Conservation (phyloP, 2,888 invertebrate genomes). For the Drosophila paramelanica region DNA sequence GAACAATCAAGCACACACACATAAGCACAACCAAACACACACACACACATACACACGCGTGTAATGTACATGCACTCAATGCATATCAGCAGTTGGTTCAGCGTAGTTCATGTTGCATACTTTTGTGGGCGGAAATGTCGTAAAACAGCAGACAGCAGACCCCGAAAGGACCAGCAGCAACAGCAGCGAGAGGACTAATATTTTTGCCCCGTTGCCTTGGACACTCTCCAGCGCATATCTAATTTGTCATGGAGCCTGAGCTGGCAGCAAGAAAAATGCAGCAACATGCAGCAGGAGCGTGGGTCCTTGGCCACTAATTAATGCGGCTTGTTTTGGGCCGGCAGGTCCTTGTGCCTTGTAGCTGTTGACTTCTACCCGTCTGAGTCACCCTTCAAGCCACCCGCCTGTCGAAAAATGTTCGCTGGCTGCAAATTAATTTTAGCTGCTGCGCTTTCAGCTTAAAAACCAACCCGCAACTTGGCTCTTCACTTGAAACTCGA, state of each 20-base stretch:
- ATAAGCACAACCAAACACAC: conserved; percentile 1
- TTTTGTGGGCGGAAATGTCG: conserved; percentile 62
- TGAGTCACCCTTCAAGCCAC: background rate
- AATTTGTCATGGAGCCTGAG: conserved; percentile 72
- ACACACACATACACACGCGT: conserved; percentile 12
- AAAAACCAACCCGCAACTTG: conserved; percentile 14
- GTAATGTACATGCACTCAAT: conserved; percentile 71
- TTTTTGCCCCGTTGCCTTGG: conserved; percentile 55
- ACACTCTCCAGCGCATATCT: conserved; percentile 69
- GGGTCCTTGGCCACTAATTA: conserved; percentile 77
- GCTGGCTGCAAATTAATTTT: conserved; percentile 60
- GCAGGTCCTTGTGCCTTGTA: conserved; percentile 41
- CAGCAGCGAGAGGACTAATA: conserved; percentile 48
- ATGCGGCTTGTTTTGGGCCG: conserved; percentile 71
- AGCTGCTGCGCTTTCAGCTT: conserved; percentile 21
- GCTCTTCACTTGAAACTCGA: conserved; percentile 37
- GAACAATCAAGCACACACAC: conserved; percentile 9
- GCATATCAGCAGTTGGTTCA: conserved; percentile 66
- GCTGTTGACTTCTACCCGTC: conserved; percentile 22
- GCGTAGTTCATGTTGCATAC: conserved; percentile 49
- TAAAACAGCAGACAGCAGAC: conserved; percentile 56
- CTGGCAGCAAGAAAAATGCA: conserved; percentile 45
- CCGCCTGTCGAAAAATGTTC: conserved; percentile 38
- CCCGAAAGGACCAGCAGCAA: conserved; percentile 9
- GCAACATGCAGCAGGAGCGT: conserved; percentile 18